Conservation (phyloP, 2,113 vertebrate genomes). For the Numida meleagris region DNA sequence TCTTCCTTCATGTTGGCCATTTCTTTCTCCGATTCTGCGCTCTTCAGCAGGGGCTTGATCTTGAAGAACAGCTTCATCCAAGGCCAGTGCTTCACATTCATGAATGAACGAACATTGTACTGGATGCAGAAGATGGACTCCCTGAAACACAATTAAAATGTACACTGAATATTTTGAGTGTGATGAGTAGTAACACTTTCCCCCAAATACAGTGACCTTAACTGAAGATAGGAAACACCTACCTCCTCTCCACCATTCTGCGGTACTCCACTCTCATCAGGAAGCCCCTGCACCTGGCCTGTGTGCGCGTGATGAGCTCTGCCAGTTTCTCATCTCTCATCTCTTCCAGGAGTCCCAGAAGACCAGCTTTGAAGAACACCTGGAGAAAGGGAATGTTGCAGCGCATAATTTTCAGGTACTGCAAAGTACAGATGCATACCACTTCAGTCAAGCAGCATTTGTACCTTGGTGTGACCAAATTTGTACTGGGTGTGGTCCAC, state of each 20-base stretch:
- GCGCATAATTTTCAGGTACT: background rate
- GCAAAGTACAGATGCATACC: background rate
- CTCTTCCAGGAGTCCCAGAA: constrained; percentile 87
- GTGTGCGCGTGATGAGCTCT: constrained; percentile 88
- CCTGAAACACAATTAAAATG: constrained; percentile 51
- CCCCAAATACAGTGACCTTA: background rate
- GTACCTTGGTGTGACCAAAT: constrained; percentile 91
- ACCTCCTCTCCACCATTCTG: constrained; percentile 91
- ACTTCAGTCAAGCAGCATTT: background rate
- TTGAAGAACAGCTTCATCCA: constrained; percentile 87
- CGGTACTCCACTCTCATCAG: constrained; percentile 88
- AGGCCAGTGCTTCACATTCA: constrained; percentile 88
- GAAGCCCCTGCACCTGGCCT: constrained; percentile 86
- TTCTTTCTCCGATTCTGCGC: constrained; percentile 86
- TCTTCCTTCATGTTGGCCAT: constrained; percentile 86
- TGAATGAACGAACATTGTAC: constrained; percentile 88
- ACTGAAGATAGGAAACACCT: background rate
- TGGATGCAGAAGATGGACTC: constrained; percentile 86
- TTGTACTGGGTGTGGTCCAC: constrained; percentile 88
- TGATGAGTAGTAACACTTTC: background rate
- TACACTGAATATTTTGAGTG: background rate
- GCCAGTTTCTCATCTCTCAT: constrained; percentile 90
- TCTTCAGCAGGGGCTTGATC: constrained; percentile 88
- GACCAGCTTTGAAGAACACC: constrained; percentile 92
- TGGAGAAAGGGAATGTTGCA: constrained; percentile 26